Evolutionary conservation across 2,113 vertebrate species (phyloP).

Genomic region (Uria aalge): DNA sequence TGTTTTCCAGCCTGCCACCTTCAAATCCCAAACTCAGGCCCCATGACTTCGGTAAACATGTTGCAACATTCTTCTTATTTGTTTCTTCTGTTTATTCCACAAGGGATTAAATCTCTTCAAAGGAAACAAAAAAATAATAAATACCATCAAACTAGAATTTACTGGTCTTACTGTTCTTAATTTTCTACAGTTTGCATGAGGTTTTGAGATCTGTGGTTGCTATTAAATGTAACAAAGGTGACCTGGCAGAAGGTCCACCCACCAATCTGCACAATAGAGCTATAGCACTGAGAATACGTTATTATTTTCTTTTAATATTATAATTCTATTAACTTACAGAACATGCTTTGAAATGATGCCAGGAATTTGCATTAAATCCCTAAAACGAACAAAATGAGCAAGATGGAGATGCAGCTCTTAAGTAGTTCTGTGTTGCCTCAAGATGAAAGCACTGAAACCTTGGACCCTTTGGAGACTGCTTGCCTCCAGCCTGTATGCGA

Average conservation of each 20-base stretch:
- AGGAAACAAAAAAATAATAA: background rate
- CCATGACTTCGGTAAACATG: background rate
- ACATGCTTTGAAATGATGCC: conserved; percentile 35
- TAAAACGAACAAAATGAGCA: background rate
- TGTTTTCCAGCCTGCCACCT: background rate
- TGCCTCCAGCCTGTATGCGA: background rate
- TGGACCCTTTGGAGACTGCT: background rate
- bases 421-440: background rate
- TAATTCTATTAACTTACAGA: conserved; percentile 24
- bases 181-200: conserved; percentile 3
- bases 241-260: background rate
- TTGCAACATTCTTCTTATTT: background rate
- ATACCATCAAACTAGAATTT: background rate
- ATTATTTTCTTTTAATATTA: conserved; percentile 41
- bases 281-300: background rate
- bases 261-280: background rate
- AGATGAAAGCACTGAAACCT: conserved; percentile 26
- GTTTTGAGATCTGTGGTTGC: background rate
- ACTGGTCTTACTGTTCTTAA: background rate
- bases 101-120: background rate
- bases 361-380: conserved; percentile 6
- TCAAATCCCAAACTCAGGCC: background rate
- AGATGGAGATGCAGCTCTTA: background rate
- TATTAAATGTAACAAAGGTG: background rate
- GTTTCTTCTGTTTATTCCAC: background rate